Evolutionary conservation across 2,888 invertebrate genomes (phyloP), one percentile per base, ranked within the genome.

Genomic region (Saturnia japonica): DNA sequence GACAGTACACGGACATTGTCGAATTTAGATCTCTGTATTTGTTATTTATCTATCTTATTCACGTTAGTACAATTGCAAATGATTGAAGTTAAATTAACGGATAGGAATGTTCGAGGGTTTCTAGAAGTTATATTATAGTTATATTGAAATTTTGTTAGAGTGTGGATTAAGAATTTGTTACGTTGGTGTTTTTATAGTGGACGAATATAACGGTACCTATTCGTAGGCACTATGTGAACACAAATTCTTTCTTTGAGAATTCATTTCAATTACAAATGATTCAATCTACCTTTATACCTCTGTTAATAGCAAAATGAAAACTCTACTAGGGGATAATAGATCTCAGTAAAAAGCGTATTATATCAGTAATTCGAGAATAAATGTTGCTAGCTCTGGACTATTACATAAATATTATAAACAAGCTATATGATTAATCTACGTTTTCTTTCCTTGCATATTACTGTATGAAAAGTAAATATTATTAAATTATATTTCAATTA

Each of bases 311-410:
- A 87, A 79, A 34, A 83, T 81, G 78, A 79, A 75, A 82, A 84
- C 85, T 88, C 85, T 79, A 83, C 83, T 85, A 80, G 84, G 87
- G 84, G 81, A 80, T 83, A 81, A 85, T 84, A 84, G 91, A 91
- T 92, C 90, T 92, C 91, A 91, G 78, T 85, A 78, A 78, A 82
- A 78, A 81, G 75, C 40, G 19, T 64, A 62, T 28, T 62, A 34
- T 64, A 40, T 34, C n/a, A 81, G 80, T 80, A 80, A 76, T 83
- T 81, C 77, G 79, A 79, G 80, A 80, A 79, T 57, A 85, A 89
- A 88, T 91, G 91, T 91, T 91, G 90, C 91, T 88, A 88, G 85
- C 89, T 90, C 90, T 89, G 85, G 71, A 70, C 66, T 70, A 67
- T 69, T 76, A 79, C 76, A 79, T 74, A 81, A 77, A 77, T 72